Base-by-base conservation (phyloP, 2,797 vertebrate species). In the Tinamus major region DNA sequence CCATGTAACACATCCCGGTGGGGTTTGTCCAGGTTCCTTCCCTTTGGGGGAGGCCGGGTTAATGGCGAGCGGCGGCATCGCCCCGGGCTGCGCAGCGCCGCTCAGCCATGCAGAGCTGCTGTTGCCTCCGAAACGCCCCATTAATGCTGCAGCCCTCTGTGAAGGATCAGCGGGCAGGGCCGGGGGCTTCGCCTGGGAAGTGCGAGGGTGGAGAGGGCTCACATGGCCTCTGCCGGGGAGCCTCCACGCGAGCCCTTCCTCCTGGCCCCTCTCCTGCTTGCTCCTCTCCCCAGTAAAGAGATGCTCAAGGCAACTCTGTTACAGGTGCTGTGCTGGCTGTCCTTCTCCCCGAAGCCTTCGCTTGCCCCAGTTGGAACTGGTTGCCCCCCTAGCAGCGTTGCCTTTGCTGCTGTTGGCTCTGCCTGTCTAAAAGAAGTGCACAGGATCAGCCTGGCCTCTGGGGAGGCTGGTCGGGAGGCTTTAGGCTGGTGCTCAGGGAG, bases 21-120 rank as follows among this genome's bases (percentile, higher is more conserved):
- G 93, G 78, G 69, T 96, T 96, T 44, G 2, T 13, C 94, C 62
- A 58, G 91, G 95, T 95, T 96, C 78, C 94, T 96, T 96, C 92
- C 96, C 95, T 96, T 96, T 33, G 56, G 0, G 39, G 56, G 26
- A n/a, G n/a, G 4, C 8, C 74, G 72, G 95, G 97, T 98, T 97
- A 97, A 98, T 97, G 94, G 95, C 27, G 81, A 97, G 97, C 7
- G 14, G 92, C 91, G 94, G 95, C 88, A 96, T 95, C 1, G 97
- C 98, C 97, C 90, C 87, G 64, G 97, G 97, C 97, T 88, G 92
- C 97, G 93, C 86, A 1, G 79, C 48, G 65, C 96, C 96, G 96
- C 96, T 98, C 97, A 97, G 97, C 96, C 97, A 94, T 97, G 96
- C 97, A 97, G 90, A 97, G 94, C 87, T 93, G 95, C 96, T 95